These are phyloP conservation scores for Venustaconcha ellipsiformis DNA, from an alignment of 1,140 invertebrate genomes.

Conservation along the genomic window DNA sequence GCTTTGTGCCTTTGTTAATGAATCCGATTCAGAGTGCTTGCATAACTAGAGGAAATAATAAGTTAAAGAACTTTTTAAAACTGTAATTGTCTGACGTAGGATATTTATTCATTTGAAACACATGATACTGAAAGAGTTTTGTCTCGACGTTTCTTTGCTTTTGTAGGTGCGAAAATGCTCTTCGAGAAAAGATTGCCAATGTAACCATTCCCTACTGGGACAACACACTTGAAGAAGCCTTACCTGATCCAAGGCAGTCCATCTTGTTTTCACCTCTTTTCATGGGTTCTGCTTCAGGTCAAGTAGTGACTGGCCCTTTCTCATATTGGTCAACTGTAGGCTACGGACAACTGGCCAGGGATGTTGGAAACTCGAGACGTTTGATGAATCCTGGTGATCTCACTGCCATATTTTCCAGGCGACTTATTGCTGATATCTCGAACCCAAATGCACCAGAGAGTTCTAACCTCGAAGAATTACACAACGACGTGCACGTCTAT, in stretches of 20 bases:
- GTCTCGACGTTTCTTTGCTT: neutral
- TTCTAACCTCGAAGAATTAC: slow-evolving; percentile 45
- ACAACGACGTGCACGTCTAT: slow-evolving; percentile 46
- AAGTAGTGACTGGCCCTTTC: slow-evolving; percentile 21
- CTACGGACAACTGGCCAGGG: slow-evolving; percentile 38
- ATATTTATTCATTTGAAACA: neutral
- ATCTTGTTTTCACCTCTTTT: slow-evolving; percentile 66
- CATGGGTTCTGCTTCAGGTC: slow-evolving; percentile 54
- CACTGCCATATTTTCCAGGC: slow-evolving; percentile 26
- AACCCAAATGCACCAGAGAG: slow-evolving; percentile 44
- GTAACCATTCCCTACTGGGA: slow-evolving; percentile 70
- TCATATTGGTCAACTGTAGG: slow-evolving; percentile 36
- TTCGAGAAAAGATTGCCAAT: slow-evolving; percentile 48
- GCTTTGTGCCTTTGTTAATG: no score
- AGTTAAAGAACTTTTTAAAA: no score
- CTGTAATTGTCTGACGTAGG: no score
- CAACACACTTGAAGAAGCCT: slow-evolving; percentile 60
- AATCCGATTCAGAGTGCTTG: no score
- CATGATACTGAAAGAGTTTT: neutral
- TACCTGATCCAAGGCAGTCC: slow-evolving; percentile 64
- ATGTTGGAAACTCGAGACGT: slow-evolving; percentile 35
- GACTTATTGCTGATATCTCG: slow-evolving; percentile 40
- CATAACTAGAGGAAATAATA: no score
- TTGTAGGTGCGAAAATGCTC: slow-evolving; percentile 55
- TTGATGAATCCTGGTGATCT: slow-evolving; percentile 40